Evolutionary conservation across 2,797 vertebrate species (phyloP), one percentile per base, ranked within the genome.

Genomic region (Melopsittacus undulatus): DNA sequence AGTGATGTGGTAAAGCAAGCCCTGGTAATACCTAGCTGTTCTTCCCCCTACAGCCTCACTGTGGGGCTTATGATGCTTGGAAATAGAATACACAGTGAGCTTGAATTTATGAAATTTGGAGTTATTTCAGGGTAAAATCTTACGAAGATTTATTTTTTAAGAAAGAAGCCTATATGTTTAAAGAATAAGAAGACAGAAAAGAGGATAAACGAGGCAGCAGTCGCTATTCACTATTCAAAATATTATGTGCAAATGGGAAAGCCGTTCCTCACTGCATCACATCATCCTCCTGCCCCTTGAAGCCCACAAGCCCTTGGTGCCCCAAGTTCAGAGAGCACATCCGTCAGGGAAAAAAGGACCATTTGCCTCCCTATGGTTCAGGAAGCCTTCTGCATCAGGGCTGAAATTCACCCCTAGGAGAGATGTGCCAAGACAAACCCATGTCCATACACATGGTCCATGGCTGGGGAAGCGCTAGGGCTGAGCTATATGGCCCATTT

Each of bases 361-460:
- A 7, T 70, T 93, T 87, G 10, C 51, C 18, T 85, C 45, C 32
- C 76, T 85, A 11, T 40, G 52, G 45, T 64, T 85, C 0, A 0
- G 68, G 68, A 80, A 85, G 6, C 64, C 68, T 66, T 54, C 40
- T 70, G 84, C 56, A 36, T 74, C 40, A 19, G 56, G 78, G 68
- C 48, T 68, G 72, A 49, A 66, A 92, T 48, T 70, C 36, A 20
- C 11, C 18, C 51, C 29, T 4, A 17, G 72, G n/a, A 77, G 51
- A 57, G 19, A 38, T 3, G 1, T 63, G 77, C 63, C 74, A 76
- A 64, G 73, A 69, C 62, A 63, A 88, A 76, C 32, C 11, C 13
- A 3, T 5, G 3, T 52, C 13, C 0, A 0, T 29, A 18, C 24
- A 3, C 43, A 2, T 17, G 22, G 10, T 42, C 40, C 0, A 0